Evolutionary conservation across 1,140 invertebrate genomes (phyloP).

Genomic region (Zaprionus davidi): DNA sequence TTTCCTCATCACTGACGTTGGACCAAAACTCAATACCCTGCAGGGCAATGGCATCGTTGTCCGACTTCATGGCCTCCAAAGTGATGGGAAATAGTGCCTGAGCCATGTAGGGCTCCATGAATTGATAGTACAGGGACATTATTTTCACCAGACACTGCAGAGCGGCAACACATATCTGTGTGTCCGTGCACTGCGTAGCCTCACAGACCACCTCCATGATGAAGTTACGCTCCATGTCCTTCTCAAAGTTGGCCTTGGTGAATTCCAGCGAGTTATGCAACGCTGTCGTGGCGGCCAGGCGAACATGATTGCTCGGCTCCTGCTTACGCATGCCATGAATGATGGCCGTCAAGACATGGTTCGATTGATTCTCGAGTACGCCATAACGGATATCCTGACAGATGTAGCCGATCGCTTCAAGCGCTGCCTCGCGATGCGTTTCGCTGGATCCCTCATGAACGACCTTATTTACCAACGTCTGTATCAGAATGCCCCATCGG

Average conservation of each 20-base stretch:
- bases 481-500: constrained; percentile 94
- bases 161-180: constrained; percentile 96
- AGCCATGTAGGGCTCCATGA: constrained; percentile 99
- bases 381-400: constrained; percentile 95
- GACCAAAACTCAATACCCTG: constrained; percentile 99
- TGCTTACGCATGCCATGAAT: constrained; percentile 98
- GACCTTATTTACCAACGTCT: constrained; percentile 94
- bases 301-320: constrained; percentile 92
- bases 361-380: constrained; percentile 95
- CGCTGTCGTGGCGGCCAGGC: constrained; percentile 97
- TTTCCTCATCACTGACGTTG: constrained; percentile 99
- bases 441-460: constrained; percentile 94
- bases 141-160: constrained; percentile 99
- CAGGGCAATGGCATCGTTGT: constrained; percentile 96
- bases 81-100: constrained; percentile 99
- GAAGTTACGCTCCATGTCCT: constrained; percentile 98
- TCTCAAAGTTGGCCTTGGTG: constrained; percentile 99
- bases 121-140: constrained; percentile 99
- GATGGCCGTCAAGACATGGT: constrained; percentile 98
- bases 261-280: constrained; percentile 99
- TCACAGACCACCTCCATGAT: constrained; percentile 99
- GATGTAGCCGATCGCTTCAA: constrained; percentile 98
- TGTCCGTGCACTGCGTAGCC: constrained; percentile 93
- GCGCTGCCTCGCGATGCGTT: constrained; percentile 96
- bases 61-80: constrained; percentile 98